phyloP scores from a whole-genome alignment of 2,888 invertebrate species.

The Microplitis manilae region DNA sequence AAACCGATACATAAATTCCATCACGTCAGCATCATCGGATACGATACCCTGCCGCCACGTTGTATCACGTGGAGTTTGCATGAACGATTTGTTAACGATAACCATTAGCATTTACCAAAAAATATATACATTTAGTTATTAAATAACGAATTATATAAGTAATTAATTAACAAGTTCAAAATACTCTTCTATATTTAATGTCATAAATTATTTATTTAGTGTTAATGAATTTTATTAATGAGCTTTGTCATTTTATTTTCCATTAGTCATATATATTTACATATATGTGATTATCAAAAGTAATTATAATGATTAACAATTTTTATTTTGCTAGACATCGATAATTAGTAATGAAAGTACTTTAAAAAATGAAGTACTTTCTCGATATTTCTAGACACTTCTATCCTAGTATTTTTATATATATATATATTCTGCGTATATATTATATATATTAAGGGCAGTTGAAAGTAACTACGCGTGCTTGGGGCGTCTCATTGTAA shows the following conservation, averaged over 20 bases:
- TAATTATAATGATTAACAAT: neutral
- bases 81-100: constrained; percentile 26
- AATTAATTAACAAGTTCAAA: neutral
- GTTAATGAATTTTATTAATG: no score
- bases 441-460: constrained; percentile 23
- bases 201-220: no score
- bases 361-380: neutral
- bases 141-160: neutral
- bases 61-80: constrained; percentile 32
- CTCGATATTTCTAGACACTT: neutral
- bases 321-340: neutral
- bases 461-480: constrained; percentile 12
- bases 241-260: no score
- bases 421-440: constrained; percentile 4
- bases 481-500: constrained; percentile 53
- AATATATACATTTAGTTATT: no score
- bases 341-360: neutral
- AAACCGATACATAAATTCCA: neutral
- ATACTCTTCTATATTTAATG: no score
- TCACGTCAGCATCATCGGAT: neutral
- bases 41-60: constrained; percentile 22
- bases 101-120: neutral
- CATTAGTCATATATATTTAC: neutral
- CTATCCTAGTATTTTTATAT: neutral
- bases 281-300: neutral